phyloP scores from a whole-genome alignment of 1,140 invertebrate genomes.

The Heterodera carotae region DNA sequence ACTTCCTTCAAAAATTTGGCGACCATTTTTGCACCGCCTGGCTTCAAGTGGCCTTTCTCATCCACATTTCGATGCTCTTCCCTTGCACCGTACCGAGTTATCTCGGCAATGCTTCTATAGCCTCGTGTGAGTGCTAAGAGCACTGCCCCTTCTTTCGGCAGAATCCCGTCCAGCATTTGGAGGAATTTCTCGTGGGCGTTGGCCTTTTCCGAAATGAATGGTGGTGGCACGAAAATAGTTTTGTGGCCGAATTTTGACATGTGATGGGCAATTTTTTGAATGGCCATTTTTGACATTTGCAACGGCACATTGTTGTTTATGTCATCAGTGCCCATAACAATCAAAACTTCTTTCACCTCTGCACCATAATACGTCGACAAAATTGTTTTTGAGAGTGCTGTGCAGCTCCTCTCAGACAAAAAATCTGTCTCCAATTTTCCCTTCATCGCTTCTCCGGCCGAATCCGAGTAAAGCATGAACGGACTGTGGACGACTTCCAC shows the following conservation, averaged over 20 bases:
- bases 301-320: background rate
- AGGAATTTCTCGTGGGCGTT: background rate
- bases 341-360: background rate
- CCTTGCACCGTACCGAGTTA: background rate
- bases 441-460: background rate
- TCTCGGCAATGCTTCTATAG: background rate
- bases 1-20: background rate
- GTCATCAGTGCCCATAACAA: background rate
- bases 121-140: background rate
- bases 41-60: background rate
- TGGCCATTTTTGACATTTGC: background rate
- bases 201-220: background rate
- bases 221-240: background rate
- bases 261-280: background rate
- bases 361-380: background rate
- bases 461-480: background rate
- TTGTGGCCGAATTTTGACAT: background rate
- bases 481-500: background rate
- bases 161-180: background rate
- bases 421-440: background rate
- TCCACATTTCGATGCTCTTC: background rate
- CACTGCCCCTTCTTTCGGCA: background rate
- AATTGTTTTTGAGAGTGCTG: background rate
- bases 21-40: background rate
- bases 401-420: background rate